phyloP scores from a whole-genome alignment of 2,888 invertebrate species.

The Xylota sylvarum region DNA sequence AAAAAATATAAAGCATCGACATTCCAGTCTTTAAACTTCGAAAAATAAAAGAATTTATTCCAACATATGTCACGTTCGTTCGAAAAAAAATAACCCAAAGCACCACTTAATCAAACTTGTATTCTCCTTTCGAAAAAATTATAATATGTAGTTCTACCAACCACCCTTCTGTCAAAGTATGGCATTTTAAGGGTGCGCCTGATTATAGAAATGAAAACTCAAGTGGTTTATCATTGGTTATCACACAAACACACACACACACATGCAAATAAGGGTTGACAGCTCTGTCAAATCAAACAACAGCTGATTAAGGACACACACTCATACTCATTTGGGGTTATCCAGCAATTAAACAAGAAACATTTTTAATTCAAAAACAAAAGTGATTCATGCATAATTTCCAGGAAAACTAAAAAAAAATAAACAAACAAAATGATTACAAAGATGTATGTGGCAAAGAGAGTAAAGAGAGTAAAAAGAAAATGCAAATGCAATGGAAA shows the following conservation, averaged over 20 bases:
- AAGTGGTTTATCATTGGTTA: conserved; percentile 15
- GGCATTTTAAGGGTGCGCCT: conserved; percentile 33
- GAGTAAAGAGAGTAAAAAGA: conserved; percentile 4
- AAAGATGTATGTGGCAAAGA: not conserved
- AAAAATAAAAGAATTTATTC: not conserved
- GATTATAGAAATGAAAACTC: conserved; percentile 6
- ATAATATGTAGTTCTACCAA: conserved; percentile 10
- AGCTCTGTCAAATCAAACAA: conserved; percentile 14
- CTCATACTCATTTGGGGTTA: not conserved
- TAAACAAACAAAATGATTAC: not conserved
- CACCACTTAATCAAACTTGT: conserved; percentile 12
- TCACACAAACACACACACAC: conserved; percentile 14
- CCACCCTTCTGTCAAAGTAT: conserved; percentile 1
- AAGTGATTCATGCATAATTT: conserved; percentile 42
- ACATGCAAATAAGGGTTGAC: not conserved
- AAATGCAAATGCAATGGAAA: conserved; percentile 20
- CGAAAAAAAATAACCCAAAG: not conserved
- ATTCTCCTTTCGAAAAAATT: conserved; percentile 12
- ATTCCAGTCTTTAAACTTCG: not conserved
- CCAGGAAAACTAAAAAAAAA: not conserved
- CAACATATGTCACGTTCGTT: conserved; percentile 12
- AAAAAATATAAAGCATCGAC: not conserved
- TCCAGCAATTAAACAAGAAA: not conserved
- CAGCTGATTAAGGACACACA: conserved; percentile 42
- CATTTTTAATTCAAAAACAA: conserved; percentile 9